Evolutionary conservation across 2,113 vertebrate genomes (phyloP).

Genomic region (Ceuthmochares aereus): DNA sequence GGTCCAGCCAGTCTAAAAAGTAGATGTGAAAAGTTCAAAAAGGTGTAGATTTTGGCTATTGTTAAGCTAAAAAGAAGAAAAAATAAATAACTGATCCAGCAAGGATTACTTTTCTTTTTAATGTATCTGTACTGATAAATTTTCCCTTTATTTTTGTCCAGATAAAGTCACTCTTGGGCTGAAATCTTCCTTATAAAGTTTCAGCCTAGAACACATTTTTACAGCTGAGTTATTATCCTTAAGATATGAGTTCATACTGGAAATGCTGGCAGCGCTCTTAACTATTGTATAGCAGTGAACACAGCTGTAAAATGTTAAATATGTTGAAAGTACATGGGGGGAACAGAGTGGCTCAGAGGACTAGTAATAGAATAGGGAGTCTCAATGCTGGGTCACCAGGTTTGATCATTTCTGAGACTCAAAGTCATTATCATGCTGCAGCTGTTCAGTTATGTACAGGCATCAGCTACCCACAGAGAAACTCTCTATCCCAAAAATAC

Average conservation of each 20-base stretch:
- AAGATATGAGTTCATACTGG: constrained; percentile 40
- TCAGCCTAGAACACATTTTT: constrained; percentile 36
- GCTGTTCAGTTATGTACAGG: background rate
- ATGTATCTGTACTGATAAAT: background rate
- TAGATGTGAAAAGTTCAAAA: background rate
- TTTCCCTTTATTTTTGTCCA: background rate
- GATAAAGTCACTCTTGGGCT: constrained; percentile 33
- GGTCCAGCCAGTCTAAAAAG: background rate
- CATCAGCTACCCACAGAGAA: background rate
- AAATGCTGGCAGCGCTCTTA: constrained; percentile 42
- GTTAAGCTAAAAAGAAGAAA: background rate
- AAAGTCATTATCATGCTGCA: background rate
- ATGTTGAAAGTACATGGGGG: background rate
- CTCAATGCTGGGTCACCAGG: background rate
- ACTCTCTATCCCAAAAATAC: background rate
- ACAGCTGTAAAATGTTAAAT: constrained; percentile 34
- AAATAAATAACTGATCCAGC: background rate
- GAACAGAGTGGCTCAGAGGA: background rate
- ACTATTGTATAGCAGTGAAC: background rate
- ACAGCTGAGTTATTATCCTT: constrained; percentile 47
- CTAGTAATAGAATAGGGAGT: background rate
- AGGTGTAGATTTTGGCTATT: background rate
- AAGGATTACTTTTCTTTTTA: constrained; percentile 21
- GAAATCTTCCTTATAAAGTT: constrained; percentile 31
- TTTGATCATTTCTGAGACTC: background rate